These are phyloP conservation scores for Diacarnus erythraeanus DNA, from an alignment of 37 sponge, comb jelly and placozoan genomes.

Conservation along the genomic window DNA sequence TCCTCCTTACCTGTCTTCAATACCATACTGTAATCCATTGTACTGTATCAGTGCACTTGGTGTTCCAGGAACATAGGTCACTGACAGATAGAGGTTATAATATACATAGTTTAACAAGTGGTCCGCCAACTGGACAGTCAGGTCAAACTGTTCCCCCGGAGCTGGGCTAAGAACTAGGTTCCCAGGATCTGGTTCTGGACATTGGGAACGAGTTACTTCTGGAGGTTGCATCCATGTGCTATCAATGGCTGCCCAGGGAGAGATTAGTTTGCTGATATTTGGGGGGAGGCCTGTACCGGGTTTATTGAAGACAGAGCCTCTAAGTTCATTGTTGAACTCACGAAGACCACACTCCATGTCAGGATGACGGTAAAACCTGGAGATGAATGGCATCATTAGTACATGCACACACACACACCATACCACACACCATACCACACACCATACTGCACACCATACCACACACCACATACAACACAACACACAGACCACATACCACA, in stretches of 20 bases:
- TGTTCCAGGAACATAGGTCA: conserved; percentile 2
- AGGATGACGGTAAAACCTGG: conserved; percentile 59
- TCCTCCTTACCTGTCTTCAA: conserved; percentile 38
- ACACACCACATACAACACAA: no score
- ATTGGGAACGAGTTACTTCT: conserved; percentile 8
- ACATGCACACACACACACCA: no score
- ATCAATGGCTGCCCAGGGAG: conserved; percentile 75
- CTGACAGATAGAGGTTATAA: conserved; percentile 45
- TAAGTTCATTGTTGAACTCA: neutral
- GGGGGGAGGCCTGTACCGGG: conserved; percentile 59
- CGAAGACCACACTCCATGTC: conserved; percentile 55
- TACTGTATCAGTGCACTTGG: conserved; percentile 50
- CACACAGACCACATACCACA: no score
- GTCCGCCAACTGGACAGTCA: conserved; percentile 69
- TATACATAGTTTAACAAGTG: conserved; percentile 54
- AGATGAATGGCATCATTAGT: no score
- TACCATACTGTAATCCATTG: conserved; percentile 68
- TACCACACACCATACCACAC: no score
- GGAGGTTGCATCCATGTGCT: conserved; percentile 22
- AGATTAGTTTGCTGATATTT: conserved; percentile 54
- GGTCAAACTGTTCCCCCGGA: conserved; percentile 81
- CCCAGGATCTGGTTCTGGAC: conserved; percentile 43
- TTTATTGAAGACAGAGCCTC: neutral
- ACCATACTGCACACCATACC: no score
- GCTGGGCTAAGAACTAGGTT: conserved; percentile 65